These are phyloP conservation scores for Zootoca vivipara DNA, from an alignment of 2,113 vertebrate genomes.

Conservation along the genomic window DNA sequence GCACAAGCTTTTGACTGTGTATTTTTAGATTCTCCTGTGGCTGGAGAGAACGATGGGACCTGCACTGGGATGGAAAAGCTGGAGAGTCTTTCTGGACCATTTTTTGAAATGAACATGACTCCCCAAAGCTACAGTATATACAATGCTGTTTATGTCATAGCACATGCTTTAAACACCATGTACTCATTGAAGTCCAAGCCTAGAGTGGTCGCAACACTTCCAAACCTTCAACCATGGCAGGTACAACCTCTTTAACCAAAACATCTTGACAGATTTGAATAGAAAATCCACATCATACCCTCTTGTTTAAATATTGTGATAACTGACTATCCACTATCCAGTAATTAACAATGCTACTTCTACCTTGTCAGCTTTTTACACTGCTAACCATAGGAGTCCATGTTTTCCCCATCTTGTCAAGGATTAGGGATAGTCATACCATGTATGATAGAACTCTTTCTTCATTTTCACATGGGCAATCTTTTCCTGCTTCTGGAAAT, in stretches of 20 bases:
- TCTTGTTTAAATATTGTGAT: neutral
- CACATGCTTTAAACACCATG: neutral
- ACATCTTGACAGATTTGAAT: neutral
- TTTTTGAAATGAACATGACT: constrained; percentile 17
- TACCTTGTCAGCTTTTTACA: neutral
- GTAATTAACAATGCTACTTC: neutral
- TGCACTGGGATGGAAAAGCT: neutral
- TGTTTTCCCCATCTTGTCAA: too few species aligned
- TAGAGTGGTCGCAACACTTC: neutral
- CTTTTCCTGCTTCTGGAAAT: too few species aligned
- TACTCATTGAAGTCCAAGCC: neutral
- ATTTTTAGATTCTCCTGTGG: neutral
- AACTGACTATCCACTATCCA: neutral
- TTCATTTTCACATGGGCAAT: neutral
- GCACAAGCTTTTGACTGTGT: neutral
- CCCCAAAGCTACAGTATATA: neutral
- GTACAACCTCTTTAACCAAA: neutral
- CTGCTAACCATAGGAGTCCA: too few species aligned
- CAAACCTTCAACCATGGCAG: neutral
- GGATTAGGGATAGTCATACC: neutral
- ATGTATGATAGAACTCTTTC: neutral
- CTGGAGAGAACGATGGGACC: neutral
- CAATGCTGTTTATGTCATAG: neutral
- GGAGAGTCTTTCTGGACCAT: neutral
- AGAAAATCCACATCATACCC: too few species aligned